A percentile compares a stretch with the other conserved stretches of the same genome.
phyloP scores from a whole-genome alignment of 1,140 invertebrate species.

The Aradophagus sp. region DNA sequence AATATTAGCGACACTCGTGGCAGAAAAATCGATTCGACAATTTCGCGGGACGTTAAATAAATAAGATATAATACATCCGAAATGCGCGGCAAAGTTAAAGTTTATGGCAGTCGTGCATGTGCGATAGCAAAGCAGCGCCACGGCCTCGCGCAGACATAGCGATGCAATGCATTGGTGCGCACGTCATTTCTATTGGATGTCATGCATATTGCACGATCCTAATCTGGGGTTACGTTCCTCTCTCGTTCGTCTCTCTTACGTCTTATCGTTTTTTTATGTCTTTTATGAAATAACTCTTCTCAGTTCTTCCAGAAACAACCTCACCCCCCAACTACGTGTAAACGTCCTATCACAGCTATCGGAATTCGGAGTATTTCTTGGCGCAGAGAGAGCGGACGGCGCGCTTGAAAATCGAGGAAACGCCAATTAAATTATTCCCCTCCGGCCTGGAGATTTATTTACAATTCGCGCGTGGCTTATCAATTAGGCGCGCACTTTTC shows the following conservation, averaged over 20 bases:
- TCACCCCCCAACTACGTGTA: constrained; percentile 34
- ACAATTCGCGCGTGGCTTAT: constrained; percentile 6
- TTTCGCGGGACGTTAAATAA: constrained; percentile 41
- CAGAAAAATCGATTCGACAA: constrained; percentile 30
- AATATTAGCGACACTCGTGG: constrained; percentile 9
- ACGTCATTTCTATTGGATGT: constrained; percentile 55
- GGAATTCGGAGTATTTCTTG: constrained; percentile 55
- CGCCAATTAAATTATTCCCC: constrained; percentile 32
- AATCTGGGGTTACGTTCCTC: constrained; percentile 57
- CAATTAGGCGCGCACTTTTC: constrained; percentile 4
- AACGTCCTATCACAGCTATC: constrained; percentile 54
- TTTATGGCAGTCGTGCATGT: constrained; percentile 40
- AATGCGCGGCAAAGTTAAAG: constrained; percentile 43
- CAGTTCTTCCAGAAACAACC: constrained; percentile 52
- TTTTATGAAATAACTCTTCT: constrained; percentile 57
- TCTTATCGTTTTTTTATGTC: constrained; percentile 50
- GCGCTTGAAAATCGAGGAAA: constrained; percentile 23
- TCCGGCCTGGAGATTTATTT: background rate
- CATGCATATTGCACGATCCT: constrained; percentile 56
- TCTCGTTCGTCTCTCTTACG: constrained; percentile 41
- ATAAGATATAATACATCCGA: constrained; percentile 45
- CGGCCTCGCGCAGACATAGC: constrained; percentile 30
- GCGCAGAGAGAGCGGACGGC: constrained; percentile 1
- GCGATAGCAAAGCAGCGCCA: constrained; percentile 36
- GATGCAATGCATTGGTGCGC: constrained; percentile 51